These are phyloP conservation scores for Perca fluviatilis DNA, from an alignment of 2,113 vertebrate genomes.

Conservation along the genomic window DNA sequence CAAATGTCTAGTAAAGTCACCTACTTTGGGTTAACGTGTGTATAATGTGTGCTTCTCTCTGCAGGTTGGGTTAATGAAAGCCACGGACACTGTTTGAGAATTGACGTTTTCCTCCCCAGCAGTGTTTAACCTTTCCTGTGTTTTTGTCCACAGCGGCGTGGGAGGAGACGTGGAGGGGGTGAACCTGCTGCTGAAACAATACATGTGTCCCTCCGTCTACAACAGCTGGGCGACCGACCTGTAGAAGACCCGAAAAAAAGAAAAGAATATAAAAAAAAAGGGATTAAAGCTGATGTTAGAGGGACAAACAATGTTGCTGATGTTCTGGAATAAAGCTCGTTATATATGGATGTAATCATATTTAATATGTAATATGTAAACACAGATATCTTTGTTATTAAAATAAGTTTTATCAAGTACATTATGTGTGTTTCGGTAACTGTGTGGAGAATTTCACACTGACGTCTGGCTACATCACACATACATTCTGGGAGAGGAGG, in stretches of 20 bases:
- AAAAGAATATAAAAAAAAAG: not conserved
- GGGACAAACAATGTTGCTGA: constrained; percentile 1
- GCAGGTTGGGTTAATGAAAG: too few relatives aligned
- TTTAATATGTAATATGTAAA: constrained; percentile 39
- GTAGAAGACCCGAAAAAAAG: constrained; percentile 29
- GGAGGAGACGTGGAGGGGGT: constrained; percentile 77
- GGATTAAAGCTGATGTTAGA: not conserved
- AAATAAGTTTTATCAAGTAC: constrained; percentile 44
- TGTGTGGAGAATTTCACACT: not conserved
- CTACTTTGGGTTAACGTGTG: too few relatives aligned
- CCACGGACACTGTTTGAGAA: too few relatives aligned
- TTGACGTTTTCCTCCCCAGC: too few relatives aligned
- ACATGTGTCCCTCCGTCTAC: constrained; percentile 80
- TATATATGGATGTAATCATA: constrained; percentile 25
- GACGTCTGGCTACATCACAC: too few relatives aligned
- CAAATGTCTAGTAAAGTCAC: too few relatives aligned
- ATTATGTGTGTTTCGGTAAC: not conserved
- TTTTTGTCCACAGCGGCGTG: constrained; percentile 63
- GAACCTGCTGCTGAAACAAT: constrained; percentile 80
- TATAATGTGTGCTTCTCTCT: too few relatives aligned
- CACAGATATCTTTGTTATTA: constrained; percentile 53
- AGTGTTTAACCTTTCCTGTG: not conserved
- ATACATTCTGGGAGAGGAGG: too few relatives aligned
- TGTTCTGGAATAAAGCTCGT: constrained; percentile 27
- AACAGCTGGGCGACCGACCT: constrained; percentile 71